phyloP scores from a whole-genome alignment of 2,888 invertebrate genomes.

The Dynastes hyllus region DNA sequence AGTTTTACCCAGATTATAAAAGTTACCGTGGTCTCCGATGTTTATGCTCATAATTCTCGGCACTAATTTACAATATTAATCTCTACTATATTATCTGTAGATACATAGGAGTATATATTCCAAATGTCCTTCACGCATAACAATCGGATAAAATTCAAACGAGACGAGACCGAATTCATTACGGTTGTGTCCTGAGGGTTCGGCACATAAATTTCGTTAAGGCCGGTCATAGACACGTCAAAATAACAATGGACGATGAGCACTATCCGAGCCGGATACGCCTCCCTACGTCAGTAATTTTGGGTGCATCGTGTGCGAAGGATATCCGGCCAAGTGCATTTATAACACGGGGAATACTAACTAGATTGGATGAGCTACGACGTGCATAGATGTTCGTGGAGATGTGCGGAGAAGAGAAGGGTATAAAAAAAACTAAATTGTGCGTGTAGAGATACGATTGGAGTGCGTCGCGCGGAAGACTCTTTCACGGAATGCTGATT shows the following conservation, averaged over 20 bases:
- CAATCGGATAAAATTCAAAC: constrained; percentile 27
- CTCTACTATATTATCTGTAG: not conserved
- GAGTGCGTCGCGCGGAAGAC: constrained; percentile 10
- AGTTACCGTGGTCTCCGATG: too few relatives aligned
- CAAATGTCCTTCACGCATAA: constrained; percentile 5
- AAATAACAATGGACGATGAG: constrained; percentile 47
- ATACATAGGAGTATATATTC: not conserved
- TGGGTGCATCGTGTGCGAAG: constrained; percentile 60
- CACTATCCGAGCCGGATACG: constrained; percentile 58
- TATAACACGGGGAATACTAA: constrained; percentile 56
- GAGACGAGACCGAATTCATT: constrained; percentile 38
- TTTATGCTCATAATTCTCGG: too few relatives aligned
- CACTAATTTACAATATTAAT: too few relatives aligned
- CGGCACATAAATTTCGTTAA: constrained; percentile 45
- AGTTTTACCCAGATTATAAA: too few relatives aligned
- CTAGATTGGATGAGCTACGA: constrained; percentile 48
- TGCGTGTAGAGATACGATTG: constrained; percentile 13
- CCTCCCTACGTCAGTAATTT: constrained; percentile 56
- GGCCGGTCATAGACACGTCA: constrained; percentile 46
- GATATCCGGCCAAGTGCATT: constrained; percentile 61
- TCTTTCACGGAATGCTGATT: constrained; percentile 26
- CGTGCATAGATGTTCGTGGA: constrained; percentile 29
- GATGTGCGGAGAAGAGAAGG: not conserved
- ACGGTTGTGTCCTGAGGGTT: constrained; percentile 20
- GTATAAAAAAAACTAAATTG: constrained; percentile 34